A percentile compares a stretch with the other conserved stretches of the same genome.
These are phyloP conservation scores for Halcyon smyrnensis DNA, from an alignment of 2,797 vertebrate genomes.

Conservation along the genomic window DNA sequence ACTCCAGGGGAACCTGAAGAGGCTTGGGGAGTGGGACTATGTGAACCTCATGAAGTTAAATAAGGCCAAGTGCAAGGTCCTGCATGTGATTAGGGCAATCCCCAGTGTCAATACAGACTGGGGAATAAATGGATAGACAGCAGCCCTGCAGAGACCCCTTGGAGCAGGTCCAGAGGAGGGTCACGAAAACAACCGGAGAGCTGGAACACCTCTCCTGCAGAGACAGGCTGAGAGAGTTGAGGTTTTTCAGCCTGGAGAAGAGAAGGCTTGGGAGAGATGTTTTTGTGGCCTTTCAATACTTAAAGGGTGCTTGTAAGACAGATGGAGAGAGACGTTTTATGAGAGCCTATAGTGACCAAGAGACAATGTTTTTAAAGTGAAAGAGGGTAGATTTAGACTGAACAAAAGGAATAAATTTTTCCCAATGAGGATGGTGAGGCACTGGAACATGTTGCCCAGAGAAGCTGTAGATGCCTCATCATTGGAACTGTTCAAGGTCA, in stretches of 20 bases:
- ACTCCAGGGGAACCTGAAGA: neutral
- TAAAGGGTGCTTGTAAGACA: neutral
- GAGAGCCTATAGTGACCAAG: neutral
- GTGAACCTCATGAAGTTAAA: neutral
- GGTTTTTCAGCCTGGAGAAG: no score
- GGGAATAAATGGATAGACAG: neutral
- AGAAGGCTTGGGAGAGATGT: accelerated
- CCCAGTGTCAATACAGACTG: neutral
- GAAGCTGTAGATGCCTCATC: neutral
- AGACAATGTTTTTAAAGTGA: neutral
- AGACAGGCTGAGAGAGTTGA: no score
- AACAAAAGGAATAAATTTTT: neutral
- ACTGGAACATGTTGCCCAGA: neutral
- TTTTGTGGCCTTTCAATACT: neutral
- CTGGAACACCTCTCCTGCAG: neutral
- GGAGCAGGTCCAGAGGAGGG: neutral
- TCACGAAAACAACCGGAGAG: neutral
- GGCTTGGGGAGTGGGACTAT: neutral
- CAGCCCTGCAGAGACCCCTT: neutral
- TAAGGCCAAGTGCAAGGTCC: neutral
- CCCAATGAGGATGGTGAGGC: neutral
- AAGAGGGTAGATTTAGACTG: neutral
- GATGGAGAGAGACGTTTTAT: neutral
- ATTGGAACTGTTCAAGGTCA: neutral
- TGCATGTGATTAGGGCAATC: neutral